Base-by-base conservation (phyloP, 2,113 vertebrate genomes). In the Ammodytes dubius region DNA sequence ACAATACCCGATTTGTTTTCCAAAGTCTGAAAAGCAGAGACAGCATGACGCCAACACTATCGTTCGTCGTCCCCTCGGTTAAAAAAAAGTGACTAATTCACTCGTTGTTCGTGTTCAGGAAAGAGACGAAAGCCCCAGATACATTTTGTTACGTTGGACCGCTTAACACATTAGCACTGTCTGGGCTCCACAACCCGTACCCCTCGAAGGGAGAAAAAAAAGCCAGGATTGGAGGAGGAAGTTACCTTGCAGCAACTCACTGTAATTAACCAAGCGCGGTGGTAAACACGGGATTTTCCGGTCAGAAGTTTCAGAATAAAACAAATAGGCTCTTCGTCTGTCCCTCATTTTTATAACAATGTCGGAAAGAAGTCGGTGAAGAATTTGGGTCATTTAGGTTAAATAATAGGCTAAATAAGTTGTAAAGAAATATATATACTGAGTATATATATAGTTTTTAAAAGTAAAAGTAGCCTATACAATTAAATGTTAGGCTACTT, bases 201-300 rank as follows among this genome's bases (percentile, higher is more conserved):
- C 70, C 56, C 61, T 46, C 58, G 81, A 71, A 82, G 81, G 87
- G 74, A n/a, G 12, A 19, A 59, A 73, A 13, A 71, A 80, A 53
- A 88, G 67, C 80, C 82, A 85, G 73, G 78, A 74, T 67, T 67
- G 88, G 88, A 93, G 95, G 87, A 96, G 95, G 95, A 95, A 96
- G 95, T 95, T 93, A 91, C 93, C 88, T 89, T 87, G 87, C 84
- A 77, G 85, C 93, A 91, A 94, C 72, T 83, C 70, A 37, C 50
- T 50, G 61, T 52, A 42, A 82, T 70, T 81, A 79, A 70, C 45
- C 15, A 67, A 68, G 68, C 3, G 5, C 12, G 4, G 12, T 0
- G 27, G 10, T 0, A 5, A 12, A 6, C 0, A 5, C 7, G 0
- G 0, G 0, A 9, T 0, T 4, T 82, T 90, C 92, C 89, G 84